Conservation (phyloP, 2,113 vertebrate genomes). For the Solea solea region DNA sequence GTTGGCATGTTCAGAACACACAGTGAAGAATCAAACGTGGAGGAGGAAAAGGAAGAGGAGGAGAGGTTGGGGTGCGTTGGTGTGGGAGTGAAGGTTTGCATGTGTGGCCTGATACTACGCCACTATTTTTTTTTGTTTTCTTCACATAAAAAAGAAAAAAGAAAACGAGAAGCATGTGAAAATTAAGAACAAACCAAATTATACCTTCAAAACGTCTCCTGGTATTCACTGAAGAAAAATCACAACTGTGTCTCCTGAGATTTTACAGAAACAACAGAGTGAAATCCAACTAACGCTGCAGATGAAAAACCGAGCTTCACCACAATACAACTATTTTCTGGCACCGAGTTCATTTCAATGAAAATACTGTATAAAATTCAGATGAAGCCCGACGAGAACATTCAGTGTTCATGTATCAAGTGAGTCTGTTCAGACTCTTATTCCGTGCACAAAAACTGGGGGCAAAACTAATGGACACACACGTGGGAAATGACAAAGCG, state of each 20-base stretch:
- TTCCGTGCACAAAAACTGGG: too few relatives aligned
- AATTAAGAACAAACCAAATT: not conserved
- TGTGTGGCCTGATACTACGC: constrained; percentile 44
- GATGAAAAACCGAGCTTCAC: not conserved
- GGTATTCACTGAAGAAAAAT: not conserved
- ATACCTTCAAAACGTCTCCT: not conserved
- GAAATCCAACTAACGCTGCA: not conserved
- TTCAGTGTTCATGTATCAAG: too few relatives aligned
- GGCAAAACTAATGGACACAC: too few relatives aligned
- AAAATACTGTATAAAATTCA: too few relatives aligned
- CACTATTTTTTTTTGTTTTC: constrained; percentile 10
- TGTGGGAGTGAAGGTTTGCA: constrained; percentile 61
- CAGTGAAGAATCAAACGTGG: constrained; percentile 55
- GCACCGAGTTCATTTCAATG: too few relatives aligned
- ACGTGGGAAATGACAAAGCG: too few relatives aligned
- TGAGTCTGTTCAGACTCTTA: too few relatives aligned
- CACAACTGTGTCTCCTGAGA: not conserved
- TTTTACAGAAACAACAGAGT: not conserved
- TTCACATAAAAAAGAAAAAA: not conserved
- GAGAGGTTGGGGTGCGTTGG: constrained; percentile 52
- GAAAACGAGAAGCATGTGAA: not conserved
- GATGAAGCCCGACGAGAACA: too few relatives aligned
- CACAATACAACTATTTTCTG: not conserved
- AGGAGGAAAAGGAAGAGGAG: constrained; percentile 47
- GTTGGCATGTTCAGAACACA: constrained; percentile 72